Base-by-base conservation (phyloP, 2,797 vertebrate genomes). In the Psittacula derbiana region DNA sequence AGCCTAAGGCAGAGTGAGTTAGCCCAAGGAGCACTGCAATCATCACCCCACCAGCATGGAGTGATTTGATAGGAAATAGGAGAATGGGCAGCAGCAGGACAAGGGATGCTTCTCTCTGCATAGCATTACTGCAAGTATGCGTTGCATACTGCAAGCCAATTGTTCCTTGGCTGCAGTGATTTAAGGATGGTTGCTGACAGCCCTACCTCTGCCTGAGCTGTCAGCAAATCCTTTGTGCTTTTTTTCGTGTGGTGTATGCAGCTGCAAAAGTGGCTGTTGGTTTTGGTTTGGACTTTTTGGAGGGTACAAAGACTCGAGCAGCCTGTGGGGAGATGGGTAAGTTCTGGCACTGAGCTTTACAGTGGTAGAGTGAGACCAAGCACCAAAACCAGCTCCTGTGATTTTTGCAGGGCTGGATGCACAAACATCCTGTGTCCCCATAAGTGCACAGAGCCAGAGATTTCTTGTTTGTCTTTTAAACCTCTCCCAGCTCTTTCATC, bases 241-340 rank as follows among this genome's bases (percentile, higher is more conserved):
- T 5, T 55, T 55, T 8, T 1, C 36, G 4, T 52, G 36, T 27
- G 3, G 6, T 0, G 0, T 8, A 10, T 2, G 10, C 18, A 25
- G 25, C 47, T 44, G 9, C 30, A 16, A 5, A 38, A 17, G 30
- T 11, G 44, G 58, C 30, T 27, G 2, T 40, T 11, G 23, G 46
- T 7, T 49, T 84, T 41, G 38, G 20, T 19, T 44, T 82, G 65
- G 41, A 46, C 30, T 55, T 89, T 89, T 31, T 30, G 79, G 75
- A 64, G 11, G 70, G n/a, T 11, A 11, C 8, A 6, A 70, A 80
- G 58, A 25, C 24, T 41, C 6, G 12, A 17, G 28, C 4, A 31
- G 28, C 27, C 15, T 3, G 1, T 16, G 66, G 52, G 27, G 31
- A 66, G 49, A 21, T 40, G 40, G 31, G 5, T n/a, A 13, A 47